Evolutionary conservation across 1,140 invertebrate species (phyloP), one percentile per base, ranked within the genome.

Genomic region (Drosophila triauraria): DNA sequence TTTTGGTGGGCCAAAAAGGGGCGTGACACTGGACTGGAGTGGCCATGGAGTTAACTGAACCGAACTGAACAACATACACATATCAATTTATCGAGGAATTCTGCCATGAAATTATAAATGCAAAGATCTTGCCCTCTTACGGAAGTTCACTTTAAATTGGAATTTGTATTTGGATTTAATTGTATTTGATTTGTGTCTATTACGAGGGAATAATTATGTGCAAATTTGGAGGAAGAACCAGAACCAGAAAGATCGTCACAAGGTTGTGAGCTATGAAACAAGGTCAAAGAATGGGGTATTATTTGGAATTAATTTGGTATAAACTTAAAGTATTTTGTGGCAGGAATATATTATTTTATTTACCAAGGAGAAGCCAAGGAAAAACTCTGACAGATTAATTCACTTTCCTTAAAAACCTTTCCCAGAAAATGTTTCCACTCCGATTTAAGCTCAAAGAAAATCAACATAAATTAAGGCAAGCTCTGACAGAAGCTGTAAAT

Each of bases 71-170:
- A 23, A 2, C 5, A 23, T 32, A 15, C 48, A 42, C 47, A 51
- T 69, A 72, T 78, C 54, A 87, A 87, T 87, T 88, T 87, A 63
- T 74, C 25, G 43, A 65, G 74, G 53, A 88, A 80, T 84, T 87
- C 84, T 87, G 64, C 51, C 84, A 83, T 87, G 72, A 87, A 88
- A 78, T 71, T 70, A 70, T 56, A 70, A 77, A 67, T 67, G 62
- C 54, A 50, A 68, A 59, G 38, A 59, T 53, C 64, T 54, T 43
- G 53, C 38, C 51, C 23, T 50, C 35, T 50, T 51, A 43, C 67
- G 70, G 70, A 74, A 74, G 68, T 72, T 59, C 30, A 35, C 27
- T 35, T 25, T 40, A 17, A 56, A 69, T 70, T 56, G 40, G 20
- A 58, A 58, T 72, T 59, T 15, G 35, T 12, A 58, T 72, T 59